A percentile compares a stretch with the other conserved stretches of the same genome.
These are phyloP conservation scores for Anolis apletophallus DNA, from an alignment of 2,797 vertebrate species.

Conservation along the genomic window DNA sequence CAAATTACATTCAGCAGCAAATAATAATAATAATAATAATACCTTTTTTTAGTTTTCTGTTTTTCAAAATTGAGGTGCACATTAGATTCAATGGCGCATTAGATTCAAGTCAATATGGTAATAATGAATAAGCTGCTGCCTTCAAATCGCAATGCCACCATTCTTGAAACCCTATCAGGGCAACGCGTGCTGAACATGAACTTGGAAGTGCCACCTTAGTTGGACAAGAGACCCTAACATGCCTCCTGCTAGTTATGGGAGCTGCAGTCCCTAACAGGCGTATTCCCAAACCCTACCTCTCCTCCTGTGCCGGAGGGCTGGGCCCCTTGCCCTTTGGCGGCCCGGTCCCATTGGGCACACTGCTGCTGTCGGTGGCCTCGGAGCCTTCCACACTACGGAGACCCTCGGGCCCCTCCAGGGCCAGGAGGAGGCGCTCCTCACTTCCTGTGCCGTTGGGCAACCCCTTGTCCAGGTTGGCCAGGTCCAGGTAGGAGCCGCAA, in stretches of 20 bases:
- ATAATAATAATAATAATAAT: no score
- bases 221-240: not conserved
- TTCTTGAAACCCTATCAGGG: no score
- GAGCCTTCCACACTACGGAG: slow-evolving; percentile 70
- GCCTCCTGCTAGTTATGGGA: not conserved
- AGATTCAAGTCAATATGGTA: no score
- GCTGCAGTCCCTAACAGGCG: not conserved
- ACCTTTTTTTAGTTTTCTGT: no score
- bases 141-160: no score
- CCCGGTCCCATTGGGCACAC: slow-evolving; percentile 43
- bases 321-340: not conserved
- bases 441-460: slow-evolving; percentile 42
- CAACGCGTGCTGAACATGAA: no score
- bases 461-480: slow-evolving; percentile 79
- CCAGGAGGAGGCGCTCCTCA: slow-evolving; percentile 36
- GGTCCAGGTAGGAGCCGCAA: slow-evolving; percentile 86
- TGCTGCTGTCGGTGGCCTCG: slow-evolving; percentile 32
- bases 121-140: no score
- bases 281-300: slow-evolving; percentile 50
- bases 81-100: no score
- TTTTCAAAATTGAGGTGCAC: no score
- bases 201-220: not conserved
- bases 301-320: not conserved
- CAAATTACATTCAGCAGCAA: no score
- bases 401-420: slow-evolving; percentile 66